A percentile compares a stretch with the other conserved stretches of the same genome.
These are phyloP conservation scores for Protomyctophum bolini DNA, from an alignment of 2,113 vertebrate genomes.

Conservation along the genomic window DNA sequence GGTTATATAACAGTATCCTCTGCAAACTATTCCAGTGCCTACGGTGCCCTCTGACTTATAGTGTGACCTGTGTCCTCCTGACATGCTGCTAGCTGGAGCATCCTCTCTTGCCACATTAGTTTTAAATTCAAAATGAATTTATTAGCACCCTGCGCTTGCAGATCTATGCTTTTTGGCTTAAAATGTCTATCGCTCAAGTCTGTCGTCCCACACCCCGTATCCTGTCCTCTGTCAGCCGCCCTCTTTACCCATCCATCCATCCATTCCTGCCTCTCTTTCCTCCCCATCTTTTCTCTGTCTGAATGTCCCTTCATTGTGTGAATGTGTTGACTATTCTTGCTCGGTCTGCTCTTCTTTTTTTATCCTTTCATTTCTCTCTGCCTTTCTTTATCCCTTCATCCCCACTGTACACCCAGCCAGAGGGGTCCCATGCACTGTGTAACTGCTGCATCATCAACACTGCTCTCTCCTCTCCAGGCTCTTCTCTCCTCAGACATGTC, in stretches of 20 bases:
- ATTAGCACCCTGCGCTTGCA: too few species aligned
- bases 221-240: not conserved
- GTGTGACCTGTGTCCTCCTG: conserved; percentile 5
- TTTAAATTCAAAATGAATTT: too few species aligned
- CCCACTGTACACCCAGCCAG: too few species aligned
- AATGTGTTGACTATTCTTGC: too few species aligned
- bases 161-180: too few species aligned
- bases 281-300: conserved; percentile 19
- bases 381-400: too few species aligned
- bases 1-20: conserved; percentile 21
- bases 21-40: conserved; percentile 1
- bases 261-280: conserved; percentile 6
- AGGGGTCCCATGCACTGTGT: not conserved
- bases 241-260: not conserved
- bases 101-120: not conserved
- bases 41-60: not conserved
- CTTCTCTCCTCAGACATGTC: conserved; percentile 41
- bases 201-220: not conserved
- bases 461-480: not conserved
- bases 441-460: conserved; percentile 22
- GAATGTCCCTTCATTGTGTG: too few species aligned
- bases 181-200: too few species aligned
- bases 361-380: too few species aligned
- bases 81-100: conserved; percentile 34
- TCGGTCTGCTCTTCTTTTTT: too few species aligned